Percentiles rank a stretch among this genome's conserved stretches.
These are phyloP conservation scores for Terrapene triunguis DNA, from an alignment of 2,113 vertebrate genomes.

Conservation along the genomic window DNA sequence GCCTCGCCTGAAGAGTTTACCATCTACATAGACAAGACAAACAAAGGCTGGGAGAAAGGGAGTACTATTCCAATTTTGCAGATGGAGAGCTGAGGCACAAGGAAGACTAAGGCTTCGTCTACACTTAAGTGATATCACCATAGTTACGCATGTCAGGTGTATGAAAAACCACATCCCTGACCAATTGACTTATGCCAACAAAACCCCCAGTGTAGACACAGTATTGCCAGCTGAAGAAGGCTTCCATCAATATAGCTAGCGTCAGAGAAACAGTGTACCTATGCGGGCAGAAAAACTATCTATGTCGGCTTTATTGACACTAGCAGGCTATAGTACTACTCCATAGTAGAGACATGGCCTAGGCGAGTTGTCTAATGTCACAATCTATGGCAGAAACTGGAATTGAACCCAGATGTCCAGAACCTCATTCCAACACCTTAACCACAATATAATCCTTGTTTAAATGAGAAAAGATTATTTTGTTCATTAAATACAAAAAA, in stretches of 20 bases:
- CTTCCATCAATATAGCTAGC: neutral
- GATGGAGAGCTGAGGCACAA: fast-evolving
- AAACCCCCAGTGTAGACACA: neutral
- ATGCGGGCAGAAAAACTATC: neutral
- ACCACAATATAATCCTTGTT: neutral
- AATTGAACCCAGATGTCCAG: neutral
- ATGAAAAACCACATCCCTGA: neutral
- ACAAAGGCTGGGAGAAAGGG: neutral
- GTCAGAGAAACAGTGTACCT: neutral
- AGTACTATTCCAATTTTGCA: fast-evolving
- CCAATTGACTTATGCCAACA: neutral
- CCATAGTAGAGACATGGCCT: neutral
- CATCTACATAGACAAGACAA: fast-evolving
- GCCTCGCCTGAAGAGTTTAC: neutral
- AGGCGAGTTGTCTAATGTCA: fast-evolving
- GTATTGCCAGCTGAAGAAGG: neutral
- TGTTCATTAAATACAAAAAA: neutral
- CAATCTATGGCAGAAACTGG: neutral
- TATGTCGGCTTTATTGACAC: neutral
- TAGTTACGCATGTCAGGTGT: neutral
- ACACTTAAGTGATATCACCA: neutral
- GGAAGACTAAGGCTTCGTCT: neutral
- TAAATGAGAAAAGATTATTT: neutral
- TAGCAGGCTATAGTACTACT: neutral
- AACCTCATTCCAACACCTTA: neutral